Conservation (phyloP, 64 coral and sea anemone species). For the Dendronephthya gigantea region DNA sequence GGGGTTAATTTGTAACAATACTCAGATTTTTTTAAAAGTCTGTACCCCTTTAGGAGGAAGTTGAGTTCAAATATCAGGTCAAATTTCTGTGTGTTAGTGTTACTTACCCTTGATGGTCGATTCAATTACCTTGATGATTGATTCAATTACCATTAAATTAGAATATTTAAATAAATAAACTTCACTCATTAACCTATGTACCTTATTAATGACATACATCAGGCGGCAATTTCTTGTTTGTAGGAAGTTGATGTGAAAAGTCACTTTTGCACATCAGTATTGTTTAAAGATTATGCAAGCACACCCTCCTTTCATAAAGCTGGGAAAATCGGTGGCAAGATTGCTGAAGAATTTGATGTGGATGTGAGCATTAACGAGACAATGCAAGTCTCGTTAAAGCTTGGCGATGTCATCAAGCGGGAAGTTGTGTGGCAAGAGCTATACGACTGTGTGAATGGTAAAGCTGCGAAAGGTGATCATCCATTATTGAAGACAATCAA, state of each 20-base stretch:
- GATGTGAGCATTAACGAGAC: slow-evolving; percentile 52
- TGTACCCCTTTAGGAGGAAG: too few species aligned
- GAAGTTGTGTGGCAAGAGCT: slow-evolving; percentile 61
- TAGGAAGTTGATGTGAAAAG: slow-evolving; percentile 42
- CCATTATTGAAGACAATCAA: slow-evolving; percentile 58
- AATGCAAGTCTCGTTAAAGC: slow-evolving; percentile 62
- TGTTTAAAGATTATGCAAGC: slow-evolving; percentile 64
- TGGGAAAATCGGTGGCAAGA: slow-evolving; percentile 78
- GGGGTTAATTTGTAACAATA: too few species aligned
- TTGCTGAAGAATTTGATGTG: slow-evolving; percentile 79
- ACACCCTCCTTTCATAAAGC: slow-evolving; percentile 57
- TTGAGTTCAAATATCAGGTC: too few species aligned
- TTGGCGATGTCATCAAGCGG: slow-evolving; percentile 50
- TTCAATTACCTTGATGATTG: too few species aligned
- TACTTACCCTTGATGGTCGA: too few species aligned
- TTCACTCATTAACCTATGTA: too few species aligned
- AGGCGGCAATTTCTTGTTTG: background rate
- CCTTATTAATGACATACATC: background rate
- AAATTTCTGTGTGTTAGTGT: too few species aligned
- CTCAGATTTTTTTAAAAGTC: too few species aligned
- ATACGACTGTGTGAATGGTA: slow-evolving; percentile 30
- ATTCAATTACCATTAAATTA: too few species aligned
- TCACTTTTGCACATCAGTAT: slow-evolving; percentile 37
- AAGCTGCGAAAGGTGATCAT: slow-evolving; percentile 54
- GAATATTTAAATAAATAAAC: too few species aligned